Evolutionary conservation across 2,797 vertebrate species (phyloP), one percentile per base, ranked within the genome.

Genomic region (Enteromius treurensis): DNA sequence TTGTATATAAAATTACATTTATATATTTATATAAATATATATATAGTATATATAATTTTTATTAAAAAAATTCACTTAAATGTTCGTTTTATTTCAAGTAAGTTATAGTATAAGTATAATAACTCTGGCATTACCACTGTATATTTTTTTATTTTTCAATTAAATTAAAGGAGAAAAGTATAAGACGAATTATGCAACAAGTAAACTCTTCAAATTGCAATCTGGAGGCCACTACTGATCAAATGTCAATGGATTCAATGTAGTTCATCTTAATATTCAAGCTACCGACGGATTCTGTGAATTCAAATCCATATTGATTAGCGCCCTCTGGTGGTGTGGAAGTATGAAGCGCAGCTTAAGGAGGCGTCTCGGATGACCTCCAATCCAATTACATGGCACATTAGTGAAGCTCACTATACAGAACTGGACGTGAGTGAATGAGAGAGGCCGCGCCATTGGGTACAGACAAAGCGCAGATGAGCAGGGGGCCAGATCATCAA

Each of bases 301-400:
- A 60, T 60, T 76, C n/a, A 60, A 37, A 29, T 29, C 17, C 1
- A 0, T 9, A 67, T 64, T 82, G 14, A 55, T 60, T 32, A 53
- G 23, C 15, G 80, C 74, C 86, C 86, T 69, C 87, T 84, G 82
- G 82, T 84, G 87, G 86, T 76, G 51, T 69, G 86, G 85, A 82
- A 47, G 79, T 58, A 29, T 70, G 47, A 64, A 55, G 42, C 13
- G 19, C 34, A 17, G 45, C 67, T 68, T n/a, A 37, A 40, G 76
- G 79, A 81, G 65, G 42, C 13, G 64, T 87, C 74, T 85, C 86
- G 42, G 80, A 86, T 83, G 77, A 79, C 85, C 86, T 89, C 86
- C 78, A 88, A 89, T 90, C 87, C 88, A 87, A 89, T 89, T 89
- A 88, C 85, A 88, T 82, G 87, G 85, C 83, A 87, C 68, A 88